These are phyloP conservation scores for Gallinago stenura DNA, from an alignment of 2,797 vertebrate genomes.

Conservation along the genomic window DNA sequence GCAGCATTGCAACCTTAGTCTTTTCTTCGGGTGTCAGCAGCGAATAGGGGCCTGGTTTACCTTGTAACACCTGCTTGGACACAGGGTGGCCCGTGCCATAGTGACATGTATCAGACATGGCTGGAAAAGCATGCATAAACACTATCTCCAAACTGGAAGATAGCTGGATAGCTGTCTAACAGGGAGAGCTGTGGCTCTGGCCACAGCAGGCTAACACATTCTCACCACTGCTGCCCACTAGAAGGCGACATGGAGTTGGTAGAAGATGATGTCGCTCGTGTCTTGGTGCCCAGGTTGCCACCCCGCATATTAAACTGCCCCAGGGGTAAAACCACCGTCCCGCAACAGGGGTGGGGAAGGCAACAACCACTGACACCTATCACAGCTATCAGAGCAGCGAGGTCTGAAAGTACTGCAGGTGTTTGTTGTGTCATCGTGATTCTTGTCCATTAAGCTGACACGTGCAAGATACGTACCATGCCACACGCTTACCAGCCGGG, in stretches of 20 bases:
- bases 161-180: neutral
- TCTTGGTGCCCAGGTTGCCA: neutral
- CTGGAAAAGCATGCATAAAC: neutral
- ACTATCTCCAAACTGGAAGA: neutral
- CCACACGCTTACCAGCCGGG: neutral
- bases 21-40: accelerated
- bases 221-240: accelerated
- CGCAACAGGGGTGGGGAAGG: accelerated
- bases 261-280: accelerated
- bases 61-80: neutral
- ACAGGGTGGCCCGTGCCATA: neutral
- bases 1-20: neutral
- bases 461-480: accelerated
- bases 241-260: neutral
- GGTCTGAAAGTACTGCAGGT: neutral
- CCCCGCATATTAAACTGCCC: neutral
- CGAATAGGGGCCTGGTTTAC: neutral
- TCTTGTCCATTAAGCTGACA: accelerated
- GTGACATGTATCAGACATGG: neutral
- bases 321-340: neutral
- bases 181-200: neutral
- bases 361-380: neutral
- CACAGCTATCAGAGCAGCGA: neutral
- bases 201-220: neutral
- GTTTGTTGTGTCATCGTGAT: neutral